A percentile compares a stretch with the other conserved stretches of the same genome.
These are phyloP conservation scores for Drosophila hydei DNA, from an alignment of 1,140 invertebrate species.

Conservation along the genomic window DNA sequence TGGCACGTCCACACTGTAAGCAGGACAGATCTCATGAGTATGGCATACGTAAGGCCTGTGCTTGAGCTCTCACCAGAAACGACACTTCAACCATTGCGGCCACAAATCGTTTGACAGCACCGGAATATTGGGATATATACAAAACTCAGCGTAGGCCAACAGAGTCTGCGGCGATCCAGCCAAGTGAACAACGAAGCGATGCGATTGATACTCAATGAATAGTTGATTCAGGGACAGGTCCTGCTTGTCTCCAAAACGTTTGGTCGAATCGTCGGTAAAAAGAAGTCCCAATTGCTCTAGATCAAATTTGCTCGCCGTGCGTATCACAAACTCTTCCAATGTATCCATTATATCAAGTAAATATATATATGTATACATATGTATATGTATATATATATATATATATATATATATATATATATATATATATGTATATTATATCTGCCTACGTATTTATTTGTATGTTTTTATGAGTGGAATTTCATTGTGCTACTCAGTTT, in stretches of 20 bases:
- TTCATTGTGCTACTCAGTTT: no score
- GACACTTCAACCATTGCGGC: constrained; percentile 53
- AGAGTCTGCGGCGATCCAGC: not conserved
- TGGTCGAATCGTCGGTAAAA: not conserved
- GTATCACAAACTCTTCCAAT: constrained; percentile 44
- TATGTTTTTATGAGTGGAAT: no score
- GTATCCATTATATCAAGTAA: not conserved
- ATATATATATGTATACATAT: constrained; percentile 1
- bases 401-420: no score
- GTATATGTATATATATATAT: not conserved
- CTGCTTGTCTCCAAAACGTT: constrained; percentile 44
- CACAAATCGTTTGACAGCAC: constrained; percentile 58
- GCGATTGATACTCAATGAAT: constrained; percentile 42
- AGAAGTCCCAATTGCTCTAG: constrained; percentile 25
- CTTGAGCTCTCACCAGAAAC: constrained; percentile 64
- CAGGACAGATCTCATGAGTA: no score
- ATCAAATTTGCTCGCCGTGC: constrained; percentile 27
- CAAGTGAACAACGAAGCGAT: constrained; percentile 43
- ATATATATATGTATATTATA: no score
- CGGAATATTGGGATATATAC: constrained; percentile 52
- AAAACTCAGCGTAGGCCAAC: constrained; percentile 54
- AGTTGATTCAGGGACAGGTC: constrained; percentile 12
- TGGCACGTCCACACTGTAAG: constrained; percentile 43
- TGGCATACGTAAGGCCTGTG: no score
- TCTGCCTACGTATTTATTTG: no score